These are phyloP conservation scores for Oscheius sp. DNA, from an alignment of 2,888 invertebrate genomes.

Conservation along the genomic window DNA sequence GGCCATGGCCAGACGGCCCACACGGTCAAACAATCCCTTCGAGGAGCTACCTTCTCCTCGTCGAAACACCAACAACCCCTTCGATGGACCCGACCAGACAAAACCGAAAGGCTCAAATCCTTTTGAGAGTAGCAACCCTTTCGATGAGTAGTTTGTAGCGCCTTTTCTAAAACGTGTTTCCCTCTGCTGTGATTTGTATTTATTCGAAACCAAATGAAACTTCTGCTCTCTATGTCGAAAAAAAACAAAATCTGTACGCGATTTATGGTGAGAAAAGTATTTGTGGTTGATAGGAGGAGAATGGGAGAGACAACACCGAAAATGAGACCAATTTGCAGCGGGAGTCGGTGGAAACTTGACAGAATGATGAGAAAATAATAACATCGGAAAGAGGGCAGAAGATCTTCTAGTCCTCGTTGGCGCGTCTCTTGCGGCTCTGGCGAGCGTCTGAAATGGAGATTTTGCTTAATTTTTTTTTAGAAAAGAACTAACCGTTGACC, in stretches of 20 bases:
- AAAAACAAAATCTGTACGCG: too few species aligned
- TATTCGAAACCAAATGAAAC: too few species aligned
- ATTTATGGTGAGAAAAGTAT: not conserved
- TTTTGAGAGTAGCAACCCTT: constrained; percentile 16
- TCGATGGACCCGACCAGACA: not conserved
- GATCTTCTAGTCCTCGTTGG: too few species aligned
- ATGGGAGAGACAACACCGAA: too few species aligned
- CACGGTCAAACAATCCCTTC: constrained; percentile 1
- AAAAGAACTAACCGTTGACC: constrained; percentile 63
- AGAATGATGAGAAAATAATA: too few species aligned
- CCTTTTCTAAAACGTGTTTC: too few species aligned
- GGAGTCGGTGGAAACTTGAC: too few species aligned
- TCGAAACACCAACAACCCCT: constrained; percentile 9
- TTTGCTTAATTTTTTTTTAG: not conserved
- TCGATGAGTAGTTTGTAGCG: constrained; percentile 15
- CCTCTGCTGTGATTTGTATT: too few species aligned
- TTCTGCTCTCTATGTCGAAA: too few species aligned
- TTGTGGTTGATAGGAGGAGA: too few species aligned
- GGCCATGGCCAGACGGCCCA: not conserved
- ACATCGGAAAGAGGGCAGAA: too few species aligned
- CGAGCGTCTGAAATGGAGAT: constrained; percentile 9
- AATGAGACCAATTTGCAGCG: too few species aligned
- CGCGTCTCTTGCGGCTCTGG: constrained; percentile 30
- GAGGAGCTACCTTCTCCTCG: not conserved
- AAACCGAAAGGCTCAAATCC: constrained; percentile 6